Conservation (phyloP, 2,113 vertebrate genomes). For the Antennarius striatus region DNA sequence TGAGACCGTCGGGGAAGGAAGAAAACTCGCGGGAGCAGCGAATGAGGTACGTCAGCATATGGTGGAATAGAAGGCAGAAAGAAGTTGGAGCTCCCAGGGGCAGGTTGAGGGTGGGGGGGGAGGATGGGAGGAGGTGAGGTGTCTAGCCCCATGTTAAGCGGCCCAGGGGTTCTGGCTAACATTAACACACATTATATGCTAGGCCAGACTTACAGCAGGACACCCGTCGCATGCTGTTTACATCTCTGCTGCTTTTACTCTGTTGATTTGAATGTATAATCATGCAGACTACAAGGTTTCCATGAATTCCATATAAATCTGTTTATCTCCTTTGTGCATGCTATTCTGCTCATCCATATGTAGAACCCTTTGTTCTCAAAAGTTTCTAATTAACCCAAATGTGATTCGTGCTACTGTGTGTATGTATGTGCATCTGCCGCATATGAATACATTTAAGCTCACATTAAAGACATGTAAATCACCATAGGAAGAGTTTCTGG, state of each 20-base stretch:
- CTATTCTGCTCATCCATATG: neutral
- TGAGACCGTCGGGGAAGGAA: conserved; percentile 1
- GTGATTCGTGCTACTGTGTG: conserved; percentile 4
- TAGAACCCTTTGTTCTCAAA: conserved; percentile 4
- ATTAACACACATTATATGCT: conserved; percentile 72
- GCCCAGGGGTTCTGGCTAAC: conserved; percentile 69
- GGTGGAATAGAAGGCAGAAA: conserved; percentile 59
- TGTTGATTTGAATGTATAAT: conserved; percentile 56
- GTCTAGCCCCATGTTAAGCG: conserved; percentile 39
- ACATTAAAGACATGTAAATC: conserved; percentile 26
- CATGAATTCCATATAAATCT: conserved; percentile 6
- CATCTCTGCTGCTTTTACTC: conserved; percentile 47
- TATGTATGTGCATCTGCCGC: conserved; percentile 5
- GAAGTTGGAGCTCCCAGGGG: conserved; percentile 54
- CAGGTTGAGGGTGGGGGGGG: neutral
- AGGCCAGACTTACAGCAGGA: conserved; percentile 68
- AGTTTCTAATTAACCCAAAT: neutral
- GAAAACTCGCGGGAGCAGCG: conserved; percentile 53
- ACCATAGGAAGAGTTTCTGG: conserved; percentile 23
- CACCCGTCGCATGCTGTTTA: conserved; percentile 60
- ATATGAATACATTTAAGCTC: conserved; percentile 17
- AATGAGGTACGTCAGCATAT: conserved; percentile 69
- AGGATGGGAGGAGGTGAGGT: too few species aligned
- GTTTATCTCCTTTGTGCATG: conserved; percentile 18
- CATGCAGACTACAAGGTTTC: neutral